Conservation (phyloP, 2,113 vertebrate genomes). For the Nasalis larvatus region DNA sequence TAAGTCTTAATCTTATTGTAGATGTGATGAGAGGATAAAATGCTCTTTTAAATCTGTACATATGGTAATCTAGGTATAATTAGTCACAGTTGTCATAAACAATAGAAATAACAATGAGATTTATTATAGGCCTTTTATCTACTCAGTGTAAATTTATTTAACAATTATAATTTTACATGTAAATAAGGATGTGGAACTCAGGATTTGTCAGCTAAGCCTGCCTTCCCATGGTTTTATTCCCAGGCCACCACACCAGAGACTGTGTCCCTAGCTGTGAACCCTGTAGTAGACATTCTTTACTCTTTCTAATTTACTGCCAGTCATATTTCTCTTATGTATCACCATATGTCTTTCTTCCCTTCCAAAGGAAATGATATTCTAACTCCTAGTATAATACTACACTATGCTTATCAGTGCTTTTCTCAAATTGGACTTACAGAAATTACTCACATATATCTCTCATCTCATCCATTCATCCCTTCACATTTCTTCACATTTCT, state of each 20-base stretch:
- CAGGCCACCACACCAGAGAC: not conserved
- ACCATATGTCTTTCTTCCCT: not conserved
- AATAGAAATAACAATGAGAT: constrained; percentile 20
- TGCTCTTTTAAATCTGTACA: constrained; percentile 10
- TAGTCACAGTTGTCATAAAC: constrained; percentile 43
- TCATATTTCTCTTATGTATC: not conserved
- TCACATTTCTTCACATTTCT: not conserved
- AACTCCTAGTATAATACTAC: not conserved
- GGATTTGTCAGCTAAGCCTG: not conserved
- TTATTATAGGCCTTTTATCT: not conserved
- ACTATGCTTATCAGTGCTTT: not conserved
- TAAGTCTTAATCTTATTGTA: constrained; percentile 8
- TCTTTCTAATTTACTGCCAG: not conserved
- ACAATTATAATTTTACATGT: not conserved
- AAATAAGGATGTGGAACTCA: constrained; percentile 2
- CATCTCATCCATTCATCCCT: not conserved
- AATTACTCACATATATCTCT: not conserved
- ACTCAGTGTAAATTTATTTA: constrained; percentile 50
- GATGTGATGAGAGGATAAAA: not conserved
- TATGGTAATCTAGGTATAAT: not conserved
- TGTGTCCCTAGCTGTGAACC: not conserved
- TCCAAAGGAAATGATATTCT: not conserved
- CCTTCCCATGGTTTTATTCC: not conserved
- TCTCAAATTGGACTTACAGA: not conserved
- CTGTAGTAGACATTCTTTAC: not conserved